Evolutionary conservation across 2,113 vertebrate genomes (phyloP).

Genomic region (Malurus alboscapulatus): DNA sequence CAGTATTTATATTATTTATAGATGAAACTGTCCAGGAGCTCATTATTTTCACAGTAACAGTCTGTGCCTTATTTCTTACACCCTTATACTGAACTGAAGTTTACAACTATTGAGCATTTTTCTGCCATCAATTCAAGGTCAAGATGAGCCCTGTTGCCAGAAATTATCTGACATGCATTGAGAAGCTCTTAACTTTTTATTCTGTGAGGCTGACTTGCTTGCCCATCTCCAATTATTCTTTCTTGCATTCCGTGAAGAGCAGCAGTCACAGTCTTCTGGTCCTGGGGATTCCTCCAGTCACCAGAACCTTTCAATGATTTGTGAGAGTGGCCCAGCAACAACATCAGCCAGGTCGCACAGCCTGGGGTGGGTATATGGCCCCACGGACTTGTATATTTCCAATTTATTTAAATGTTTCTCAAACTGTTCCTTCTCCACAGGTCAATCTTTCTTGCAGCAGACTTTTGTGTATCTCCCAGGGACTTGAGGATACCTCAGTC

Average conservation of each 20-base stretch:
- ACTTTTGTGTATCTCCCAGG: background rate
- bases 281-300: background rate
- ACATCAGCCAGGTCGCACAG: accelerated
- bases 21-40: background rate
- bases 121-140: background rate
- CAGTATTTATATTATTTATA: background rate
- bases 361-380: too few species aligned
- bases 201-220: background rate
- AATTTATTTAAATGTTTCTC: background rate
- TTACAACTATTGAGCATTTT: background rate
- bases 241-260: background rate
- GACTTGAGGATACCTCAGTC: background rate
- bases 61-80: background rate
- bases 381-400: background rate
- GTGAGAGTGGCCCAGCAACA: background rate
- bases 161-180: background rate
- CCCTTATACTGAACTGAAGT: background rate
- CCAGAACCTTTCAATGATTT: background rate
- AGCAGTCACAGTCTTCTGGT: background rate
- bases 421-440: background rate
- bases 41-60: background rate
- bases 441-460: background rate
- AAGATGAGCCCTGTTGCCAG: background rate
- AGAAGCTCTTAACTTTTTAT: background rate
- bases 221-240: background rate